Conservation (phyloP, 2,888 invertebrate genomes). For the Augochlorella aurata region DNA sequence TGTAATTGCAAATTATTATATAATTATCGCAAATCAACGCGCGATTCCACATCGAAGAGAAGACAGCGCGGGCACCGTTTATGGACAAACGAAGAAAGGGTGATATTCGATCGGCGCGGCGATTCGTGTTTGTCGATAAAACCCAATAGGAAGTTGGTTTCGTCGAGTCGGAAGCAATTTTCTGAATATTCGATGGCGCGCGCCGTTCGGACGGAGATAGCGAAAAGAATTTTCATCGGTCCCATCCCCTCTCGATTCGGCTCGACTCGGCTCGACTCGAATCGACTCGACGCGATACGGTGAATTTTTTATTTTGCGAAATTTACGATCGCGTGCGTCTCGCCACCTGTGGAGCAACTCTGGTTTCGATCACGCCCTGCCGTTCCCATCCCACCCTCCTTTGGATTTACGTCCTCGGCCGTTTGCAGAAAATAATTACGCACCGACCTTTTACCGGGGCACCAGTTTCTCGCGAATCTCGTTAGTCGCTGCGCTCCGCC, state of each 20-base stretch:
- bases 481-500: conserved; percentile 3
- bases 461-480: conserved; percentile 13
- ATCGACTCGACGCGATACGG: conserved; percentile 14
- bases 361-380: conserved; percentile 20
- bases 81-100: not conserved
- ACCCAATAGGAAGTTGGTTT: conserved; percentile 13
- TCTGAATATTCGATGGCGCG: not conserved
- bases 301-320: conserved; percentile 42
- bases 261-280: too few relatives aligned
- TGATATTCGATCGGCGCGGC: conserved; percentile 1
- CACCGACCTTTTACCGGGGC: conserved; percentile 3
- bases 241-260: not conserved
- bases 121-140: not conserved
- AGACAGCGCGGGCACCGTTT: too few relatives aligned
- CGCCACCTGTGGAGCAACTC: conserved; percentile 51
- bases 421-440: conserved; percentile 34
- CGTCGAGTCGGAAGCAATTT: not conserved
- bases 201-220: not conserved
- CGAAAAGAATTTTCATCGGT: conserved; percentile 38
- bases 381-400: not conserved
- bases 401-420: not conserved
- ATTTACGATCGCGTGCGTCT: conserved; percentile 44
- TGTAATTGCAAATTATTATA: too few relatives aligned
- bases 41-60: too few relatives aligned
- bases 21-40: too few relatives aligned